Base-by-base conservation (phyloP, 2,888 invertebrate genomes). In the Penaeus monodon region DNA sequence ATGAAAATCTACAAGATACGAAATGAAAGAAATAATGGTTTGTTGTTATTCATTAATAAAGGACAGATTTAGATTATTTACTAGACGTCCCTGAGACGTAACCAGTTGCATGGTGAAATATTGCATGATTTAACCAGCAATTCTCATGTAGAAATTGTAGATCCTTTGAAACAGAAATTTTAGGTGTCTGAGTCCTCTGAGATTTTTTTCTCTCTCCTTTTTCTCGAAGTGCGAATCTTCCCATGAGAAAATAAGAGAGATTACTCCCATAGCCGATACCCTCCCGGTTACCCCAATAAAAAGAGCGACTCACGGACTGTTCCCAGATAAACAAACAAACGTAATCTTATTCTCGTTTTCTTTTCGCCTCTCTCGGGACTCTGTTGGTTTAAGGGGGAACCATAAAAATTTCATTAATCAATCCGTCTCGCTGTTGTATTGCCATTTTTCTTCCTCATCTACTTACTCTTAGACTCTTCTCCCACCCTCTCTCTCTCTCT, bases 371-470 rank as follows among this genome's bases (percentile, higher is more conserved):
- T 79, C n/a, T 57, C 44, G 33, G n/a, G 79, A 49, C 65, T 80
- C 81, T 81, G 86, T 86, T 86, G 86, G 81, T 81, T 86, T 81
- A 76, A 24, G 77, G 80, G 66, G 81, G 86, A 81, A 86, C 86
- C 86, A 86, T 86, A 86, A 86, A 86, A 81, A 86, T 81, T 81
- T 86, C 86, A 86, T 86, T 86, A 81, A 86, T 86, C 86, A 86
- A 86, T 86, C 86, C 81, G 86, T 86, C 86, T 70, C 76, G 27
- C 65, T 81, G 81, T 86, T 86, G 86, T 86, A 81, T 77, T 77
- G 81, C 81, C 81, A 86, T 86, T 86, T 86, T 81, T 86, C 86
- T 86, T 86, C 86, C 33, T 86, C 86, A 86, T 81, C 86, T 76
- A 76, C 81, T 81, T 65, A 73, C 38, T 44, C 38, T 44, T 44